Evolutionary conservation across 2,797 vertebrate genomes (phyloP), one percentile per base, ranked within the genome.

Genomic region (Scomberomorus guttatus): DNA sequence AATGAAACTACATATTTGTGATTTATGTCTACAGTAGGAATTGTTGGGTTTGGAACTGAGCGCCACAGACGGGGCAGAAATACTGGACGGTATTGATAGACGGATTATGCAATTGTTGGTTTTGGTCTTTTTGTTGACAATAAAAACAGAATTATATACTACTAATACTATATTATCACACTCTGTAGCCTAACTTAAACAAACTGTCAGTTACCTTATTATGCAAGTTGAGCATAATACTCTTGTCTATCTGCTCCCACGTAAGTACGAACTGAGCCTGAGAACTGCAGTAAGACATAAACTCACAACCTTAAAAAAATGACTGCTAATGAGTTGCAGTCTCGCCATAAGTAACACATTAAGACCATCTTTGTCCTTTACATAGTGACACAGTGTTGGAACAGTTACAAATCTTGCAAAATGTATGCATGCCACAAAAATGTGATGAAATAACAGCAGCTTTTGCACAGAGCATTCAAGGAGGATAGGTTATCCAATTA

Each of bases 321-420:
- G 70, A 79, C 65, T 27, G 51, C 75, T 88, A 86, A 86, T 83
- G 84, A 89, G 86, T 88, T 80, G 83, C 66, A 52, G 70, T 42
- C 39, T 48, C 34, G 62, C 56, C 67, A 81, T 85, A 81, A 81
- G 52, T 42, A 81, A 69, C 62, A 69, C 55, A 76, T 63, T 39
- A 63, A 65, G 75, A 56, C 55, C 65, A 61, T 68, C 66, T 51
- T 58, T 57, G 24, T 54, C 29, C 39, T 55, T 59, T 55, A 14
- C 22, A 48, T 20, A 10, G 52, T 20, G 62, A 63, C 22, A 42
- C 39, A 56, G 60, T 20, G n/a, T 32, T 34, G 18, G 17, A 64
- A 48, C 29, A 12, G 32, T 12, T 22, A 59, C 27, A 72, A 15
- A 50, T 68, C 27, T 42, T 58, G 12, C 20, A 14, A 66, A 44